Base-by-base conservation (phyloP, 2,888 invertebrate species). In the Liposcelis brunnea region DNA sequence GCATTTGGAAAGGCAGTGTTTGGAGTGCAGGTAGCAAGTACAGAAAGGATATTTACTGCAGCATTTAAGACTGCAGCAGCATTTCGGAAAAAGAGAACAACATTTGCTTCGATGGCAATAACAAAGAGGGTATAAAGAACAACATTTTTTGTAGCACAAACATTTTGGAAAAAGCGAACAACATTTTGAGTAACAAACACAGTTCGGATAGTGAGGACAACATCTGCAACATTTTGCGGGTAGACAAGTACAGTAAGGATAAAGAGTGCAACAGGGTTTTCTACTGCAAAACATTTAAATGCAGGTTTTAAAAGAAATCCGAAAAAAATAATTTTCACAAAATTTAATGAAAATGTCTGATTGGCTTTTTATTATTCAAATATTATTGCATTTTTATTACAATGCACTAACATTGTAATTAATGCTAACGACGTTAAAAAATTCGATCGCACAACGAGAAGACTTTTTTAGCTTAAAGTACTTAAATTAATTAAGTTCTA, bases 71-170 rank as follows among this genome's bases (percentile, higher is more conserved):
- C 19, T 19, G 40, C 40, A 40, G 40, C 21, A 40, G 19, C 40
- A 40, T 21, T 40, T 40, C 16, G 40, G 40, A 21, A 18, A 40
- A n/a, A 40, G 40, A 5, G 15, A 18, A 21, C 40, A 40, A 21
- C 40, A 40, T 19, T 40, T 40, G 15, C 5, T n/a, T 19, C 40
- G 40, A 19, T 40, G 40, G 19, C 40, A 40, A 18, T 40, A 21
- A 11, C 40, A 40, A 21, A 40, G 40, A 7, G 40, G 40, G 19
- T 40, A 40, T 18, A 40, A 19, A 7, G 40, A 40, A 21, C 40
- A 40, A 11, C 40, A 40, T 19, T 40, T 40, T 21, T 21, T 16
- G 40, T 40, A 40, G 40, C 40, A 40, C 10, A 19, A 40, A 21
- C 40, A 40, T 19, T 40, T 40, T 6, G 40, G 40, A 21, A 15